Conservation (phyloP, 2,113 vertebrate species). For the Oreamnos americanus region DNA sequence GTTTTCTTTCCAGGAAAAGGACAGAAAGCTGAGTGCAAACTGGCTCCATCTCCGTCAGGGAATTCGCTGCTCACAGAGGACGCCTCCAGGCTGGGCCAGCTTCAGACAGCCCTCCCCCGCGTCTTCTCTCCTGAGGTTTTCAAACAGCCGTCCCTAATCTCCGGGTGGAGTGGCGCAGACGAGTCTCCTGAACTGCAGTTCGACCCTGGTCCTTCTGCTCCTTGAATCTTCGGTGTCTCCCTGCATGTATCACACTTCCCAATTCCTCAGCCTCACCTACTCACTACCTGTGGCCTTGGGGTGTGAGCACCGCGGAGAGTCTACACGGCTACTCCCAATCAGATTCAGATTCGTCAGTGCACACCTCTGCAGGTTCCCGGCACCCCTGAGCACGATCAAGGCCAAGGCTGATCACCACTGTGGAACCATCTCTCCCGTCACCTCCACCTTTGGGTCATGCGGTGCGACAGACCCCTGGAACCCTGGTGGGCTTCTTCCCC, state of each 20-base stretch:
- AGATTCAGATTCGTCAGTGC: rapidly evolving
- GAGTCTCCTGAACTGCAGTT: not conserved
- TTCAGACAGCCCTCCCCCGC: rapidly evolving
- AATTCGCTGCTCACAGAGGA: rapidly evolving
- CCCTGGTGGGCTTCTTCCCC: not conserved
- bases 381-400: not conserved
- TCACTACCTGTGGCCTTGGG: not conserved
- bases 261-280: not conserved
- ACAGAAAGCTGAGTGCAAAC: not conserved
- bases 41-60: rapidly evolving
- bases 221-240: rapidly evolving
- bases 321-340: rapidly evolving
- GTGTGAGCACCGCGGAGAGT: rapidly evolving
- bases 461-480: rapidly evolving
- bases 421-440: rapidly evolving
- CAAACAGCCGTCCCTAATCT: not conserved
- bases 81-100: not conserved
- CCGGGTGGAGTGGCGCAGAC: rapidly evolving
- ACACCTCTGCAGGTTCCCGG: rapidly evolving
- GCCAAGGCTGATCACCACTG: rapidly evolving
- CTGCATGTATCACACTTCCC: rapidly evolving
- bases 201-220: not conserved
- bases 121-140: not conserved
- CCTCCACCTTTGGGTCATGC: not conserved
- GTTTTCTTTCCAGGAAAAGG: no score